Percentiles rank a stretch among this genome's conserved stretches.
phyloP scores from a whole-genome alignment of 2,797 vertebrate genomes.

The Schizopygopsis pylzovi region DNA sequence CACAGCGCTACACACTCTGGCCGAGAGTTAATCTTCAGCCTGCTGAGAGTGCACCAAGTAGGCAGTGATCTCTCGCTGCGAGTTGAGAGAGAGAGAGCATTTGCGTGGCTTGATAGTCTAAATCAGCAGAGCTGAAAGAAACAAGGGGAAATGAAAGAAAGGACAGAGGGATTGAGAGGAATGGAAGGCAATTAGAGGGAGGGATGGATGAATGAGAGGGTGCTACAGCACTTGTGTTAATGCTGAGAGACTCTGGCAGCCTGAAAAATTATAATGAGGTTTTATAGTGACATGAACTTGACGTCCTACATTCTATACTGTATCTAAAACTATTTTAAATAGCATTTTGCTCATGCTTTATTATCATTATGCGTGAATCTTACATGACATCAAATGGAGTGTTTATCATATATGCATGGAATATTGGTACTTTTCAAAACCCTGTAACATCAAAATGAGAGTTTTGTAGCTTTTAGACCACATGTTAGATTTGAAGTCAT shows the following conservation, averaged over 20 bases:
- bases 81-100: conserved; percentile 49
- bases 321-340: neutral
- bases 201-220: conserved; percentile 32
- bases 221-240: conserved; percentile 21
- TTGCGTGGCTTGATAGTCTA: conserved; percentile 35
- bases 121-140: conserved; percentile 36
- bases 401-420: neutral
- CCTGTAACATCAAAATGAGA: neutral
- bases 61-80: conserved; percentile 69
- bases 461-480: neutral
- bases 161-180: conserved; percentile 40
- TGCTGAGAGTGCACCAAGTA: conserved; percentile 77
- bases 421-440: neutral
- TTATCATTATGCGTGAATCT: neutral
- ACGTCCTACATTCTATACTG: neutral
- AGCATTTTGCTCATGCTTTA: neutral
- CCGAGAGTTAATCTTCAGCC: conserved; percentile 78
- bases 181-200: conserved; percentile 37
- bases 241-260: conserved; percentile 26
- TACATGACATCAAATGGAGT: neutral
- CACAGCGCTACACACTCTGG: conserved; percentile 58
- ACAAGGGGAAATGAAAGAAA: conserved; percentile 20
- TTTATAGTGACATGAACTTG: conserved; percentile 10
- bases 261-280: conserved; percentile 33
- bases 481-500: neutral